phyloP scores from a whole-genome alignment of 2,888 invertebrate genomes.

The Callosobruchus maculatus region DNA sequence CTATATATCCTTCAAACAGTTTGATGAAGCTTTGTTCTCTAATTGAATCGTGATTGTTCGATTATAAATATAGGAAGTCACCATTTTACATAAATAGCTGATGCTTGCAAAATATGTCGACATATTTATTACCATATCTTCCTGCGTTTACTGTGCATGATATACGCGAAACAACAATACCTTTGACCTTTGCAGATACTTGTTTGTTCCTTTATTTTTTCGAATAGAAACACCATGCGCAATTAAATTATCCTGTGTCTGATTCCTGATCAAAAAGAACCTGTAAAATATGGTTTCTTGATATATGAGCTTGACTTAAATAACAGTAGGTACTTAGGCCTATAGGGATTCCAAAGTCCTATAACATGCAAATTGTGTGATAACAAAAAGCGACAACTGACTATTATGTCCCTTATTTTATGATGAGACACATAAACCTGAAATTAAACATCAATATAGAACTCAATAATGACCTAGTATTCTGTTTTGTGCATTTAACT shows the following conservation, averaged over 20 bases:
- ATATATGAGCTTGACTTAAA: too few relatives aligned
- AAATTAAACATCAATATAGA: too few relatives aligned
- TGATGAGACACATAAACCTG: too few relatives aligned
- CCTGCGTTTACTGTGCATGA: background rate
- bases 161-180: background rate
- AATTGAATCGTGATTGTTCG: background rate
- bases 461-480: too few relatives aligned
- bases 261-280: background rate
- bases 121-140: background rate
- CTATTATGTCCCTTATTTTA: too few relatives aligned
- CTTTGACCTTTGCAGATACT: background rate
- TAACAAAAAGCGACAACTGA: too few relatives aligned
- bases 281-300: too few relatives aligned
- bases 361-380: too few relatives aligned
- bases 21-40: background rate
- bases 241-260: background rate
- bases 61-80: background rate
- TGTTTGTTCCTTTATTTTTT: background rate
- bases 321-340: too few relatives aligned
- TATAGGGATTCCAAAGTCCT: too few relatives aligned
- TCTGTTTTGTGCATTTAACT: too few relatives aligned
- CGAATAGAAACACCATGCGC: background rate
- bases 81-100: background rate
- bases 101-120: background rate
- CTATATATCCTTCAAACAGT: background rate